Percentiles rank a stretch among this genome's conserved stretches.
Conservation (phyloP, 2,888 invertebrate species). For the Tuberolachnus salignus region DNA sequence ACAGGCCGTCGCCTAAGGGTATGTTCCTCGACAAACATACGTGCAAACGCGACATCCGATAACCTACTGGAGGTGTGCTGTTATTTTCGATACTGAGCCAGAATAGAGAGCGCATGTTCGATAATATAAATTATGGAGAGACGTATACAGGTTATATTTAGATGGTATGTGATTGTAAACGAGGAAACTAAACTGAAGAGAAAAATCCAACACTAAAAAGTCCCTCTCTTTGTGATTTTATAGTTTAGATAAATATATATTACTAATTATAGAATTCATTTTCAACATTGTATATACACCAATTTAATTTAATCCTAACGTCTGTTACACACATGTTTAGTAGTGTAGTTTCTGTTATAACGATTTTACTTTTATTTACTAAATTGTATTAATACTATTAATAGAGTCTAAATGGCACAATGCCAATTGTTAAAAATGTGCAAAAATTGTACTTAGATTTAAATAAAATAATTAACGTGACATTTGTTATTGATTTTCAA, state of each 20-base stretch:
- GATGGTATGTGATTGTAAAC: conserved; percentile 48
- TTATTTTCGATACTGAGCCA: conserved; percentile 52
- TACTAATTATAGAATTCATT: conserved; percentile 52
- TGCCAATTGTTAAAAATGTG: conserved; percentile 36
- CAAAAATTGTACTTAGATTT: neutral
- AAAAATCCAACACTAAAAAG: conserved; percentile 36
- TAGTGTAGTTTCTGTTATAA: conserved; percentile 21
- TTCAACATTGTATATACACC: conserved; percentile 39
- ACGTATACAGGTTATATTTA: conserved; percentile 50
- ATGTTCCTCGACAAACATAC: conserved; percentile 51
- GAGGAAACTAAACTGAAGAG: conserved; percentile 34
- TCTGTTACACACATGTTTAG: conserved; percentile 49
- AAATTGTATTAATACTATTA: conserved; percentile 43
- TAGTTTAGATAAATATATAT: conserved; percentile 47
- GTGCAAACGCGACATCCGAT: conserved; percentile 56
- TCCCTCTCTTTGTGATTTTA: conserved; percentile 36
- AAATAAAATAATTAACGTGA: conserved; percentile 46
- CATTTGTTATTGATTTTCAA: conserved; percentile 49
- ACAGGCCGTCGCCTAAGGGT: conserved; percentile 57
- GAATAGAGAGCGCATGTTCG: conserved; percentile 43
- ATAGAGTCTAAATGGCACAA: conserved; percentile 35
- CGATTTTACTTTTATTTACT: conserved; percentile 35
- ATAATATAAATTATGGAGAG: conserved; percentile 53
- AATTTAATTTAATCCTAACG: conserved; percentile 36
- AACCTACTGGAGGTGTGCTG: conserved; percentile 52